These are phyloP conservation scores for Chymomyza procnemis DNA, from an alignment of 2,888 invertebrate genomes.

Conservation along the genomic window DNA sequence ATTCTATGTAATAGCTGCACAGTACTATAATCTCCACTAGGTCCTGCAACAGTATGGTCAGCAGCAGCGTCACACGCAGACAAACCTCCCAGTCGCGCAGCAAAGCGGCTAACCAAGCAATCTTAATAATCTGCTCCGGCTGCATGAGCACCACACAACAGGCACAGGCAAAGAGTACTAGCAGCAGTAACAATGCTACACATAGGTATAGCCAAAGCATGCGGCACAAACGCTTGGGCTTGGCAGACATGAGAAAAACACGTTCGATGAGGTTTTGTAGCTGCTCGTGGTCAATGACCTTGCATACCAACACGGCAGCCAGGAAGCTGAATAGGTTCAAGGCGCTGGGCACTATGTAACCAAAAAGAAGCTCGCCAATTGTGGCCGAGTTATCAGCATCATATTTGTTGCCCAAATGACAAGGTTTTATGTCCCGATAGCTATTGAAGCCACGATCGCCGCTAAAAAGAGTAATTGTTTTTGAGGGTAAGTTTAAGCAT, in stretches of 20 bases:
- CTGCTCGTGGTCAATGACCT: constrained; percentile 89
- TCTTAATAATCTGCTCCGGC: constrained; percentile 60
- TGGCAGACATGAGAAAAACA: constrained; percentile 86
- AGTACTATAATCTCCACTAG: constrained; percentile 90
- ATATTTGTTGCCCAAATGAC: neutral
- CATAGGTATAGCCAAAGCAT: constrained; percentile 87
- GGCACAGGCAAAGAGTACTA: constrained; percentile 83
- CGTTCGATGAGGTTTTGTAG: constrained; percentile 90
- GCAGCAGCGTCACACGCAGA: constrained; percentile 80
- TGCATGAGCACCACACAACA: constrained; percentile 77
- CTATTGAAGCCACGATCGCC: constrained; percentile 75
- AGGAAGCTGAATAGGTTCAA: constrained; percentile 86
- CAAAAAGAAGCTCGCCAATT: constrained; percentile 85
- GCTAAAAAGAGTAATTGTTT: constrained; percentile 32
- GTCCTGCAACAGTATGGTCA: constrained; percentile 87
- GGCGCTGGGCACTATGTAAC: constrained; percentile 86
- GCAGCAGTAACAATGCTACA: constrained; percentile 85
- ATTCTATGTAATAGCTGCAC: constrained; percentile 90
- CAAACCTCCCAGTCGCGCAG: constrained; percentile 57
- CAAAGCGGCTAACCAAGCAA: constrained; percentile 56
- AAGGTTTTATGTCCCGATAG: constrained; percentile 50
- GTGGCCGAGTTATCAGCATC: constrained; percentile 69
- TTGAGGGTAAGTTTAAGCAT: neutral
- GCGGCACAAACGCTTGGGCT: constrained; percentile 84
- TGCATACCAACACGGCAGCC: constrained; percentile 86